These are phyloP conservation scores for Panzeria rudis DNA, from an alignment of 2,888 invertebrate genomes.

Conservation along the genomic window DNA sequence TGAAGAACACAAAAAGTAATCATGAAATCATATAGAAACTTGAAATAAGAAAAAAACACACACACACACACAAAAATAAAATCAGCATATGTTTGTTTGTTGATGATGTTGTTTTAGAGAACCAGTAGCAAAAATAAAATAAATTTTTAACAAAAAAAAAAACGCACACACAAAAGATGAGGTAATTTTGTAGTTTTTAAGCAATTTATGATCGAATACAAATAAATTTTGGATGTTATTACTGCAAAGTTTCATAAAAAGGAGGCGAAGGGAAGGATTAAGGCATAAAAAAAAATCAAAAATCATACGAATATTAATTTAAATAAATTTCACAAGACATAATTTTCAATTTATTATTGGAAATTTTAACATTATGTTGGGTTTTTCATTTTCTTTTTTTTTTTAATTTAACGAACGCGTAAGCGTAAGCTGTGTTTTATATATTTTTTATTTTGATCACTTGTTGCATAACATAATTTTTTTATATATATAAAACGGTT, in stretches of 20 bases:
- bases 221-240: constrained; percentile 31
- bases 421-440: constrained; percentile 19
- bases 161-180: constrained; percentile 72
- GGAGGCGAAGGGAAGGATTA: not conserved
- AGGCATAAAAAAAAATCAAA: constrained; percentile 23
- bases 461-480: constrained; percentile 37
- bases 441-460: constrained; percentile 22
- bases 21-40: constrained; percentile 64
- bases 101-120: constrained; percentile 61
- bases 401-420: constrained; percentile 3
- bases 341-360: constrained; percentile 11
- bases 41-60: constrained; percentile 64
- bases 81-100: constrained; percentile 57
- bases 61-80: constrained; percentile 57
- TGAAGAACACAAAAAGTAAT: constrained; percentile 61
- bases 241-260: not conserved
- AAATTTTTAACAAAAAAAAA: constrained; percentile 22
- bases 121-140: constrained; percentile 60
- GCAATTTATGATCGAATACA: constrained; percentile 66
- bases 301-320: constrained; percentile 5
- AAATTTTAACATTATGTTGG: not conserved
- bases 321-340: constrained; percentile 28
- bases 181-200: constrained; percentile 75
- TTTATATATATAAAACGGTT: constrained; percentile 28
- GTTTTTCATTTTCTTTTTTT: not conserved